Conservation (phyloP, 35 echinoderm and acorn worm species). For the Heliocidaris erythrogramma region DNA sequence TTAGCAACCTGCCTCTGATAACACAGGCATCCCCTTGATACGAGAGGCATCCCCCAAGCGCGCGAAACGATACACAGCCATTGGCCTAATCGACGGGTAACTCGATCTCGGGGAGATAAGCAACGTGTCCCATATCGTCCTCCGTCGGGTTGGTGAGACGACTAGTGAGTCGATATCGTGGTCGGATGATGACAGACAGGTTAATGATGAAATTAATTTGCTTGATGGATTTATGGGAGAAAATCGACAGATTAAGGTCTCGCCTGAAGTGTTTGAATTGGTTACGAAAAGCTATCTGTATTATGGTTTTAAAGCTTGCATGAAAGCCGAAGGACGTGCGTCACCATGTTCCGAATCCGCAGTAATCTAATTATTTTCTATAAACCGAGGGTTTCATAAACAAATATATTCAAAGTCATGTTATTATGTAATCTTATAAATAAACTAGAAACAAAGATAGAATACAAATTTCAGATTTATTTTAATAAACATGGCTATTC, state of each 20-base stretch:
- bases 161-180: background rate
- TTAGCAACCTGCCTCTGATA: background rate
- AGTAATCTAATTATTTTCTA: too few species aligned
- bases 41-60: background rate
- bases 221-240: background rate
- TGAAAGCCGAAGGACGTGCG: too few species aligned
- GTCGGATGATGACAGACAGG: background rate
- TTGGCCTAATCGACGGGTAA: constrained; percentile 4
- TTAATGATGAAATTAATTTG: background rate
- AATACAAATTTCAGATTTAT: too few species aligned
- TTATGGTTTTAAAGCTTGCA: too few species aligned
- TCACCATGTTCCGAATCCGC: too few species aligned
- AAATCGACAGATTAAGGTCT: background rate
- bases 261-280: background rate
- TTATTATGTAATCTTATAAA: too few species aligned
- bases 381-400: too few species aligned
- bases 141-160: background rate
- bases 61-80: background rate
- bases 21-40: background rate
- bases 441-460: too few species aligned
- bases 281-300: background rate
- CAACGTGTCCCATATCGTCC: background rate
- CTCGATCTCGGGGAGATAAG: background rate
- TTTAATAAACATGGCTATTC: too few species aligned
- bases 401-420: too few species aligned